Percentiles rank a stretch among this genome's conserved stretches.
phyloP scores from a whole-genome alignment of 1,140 invertebrate genomes.

The Tribolium madens region DNA sequence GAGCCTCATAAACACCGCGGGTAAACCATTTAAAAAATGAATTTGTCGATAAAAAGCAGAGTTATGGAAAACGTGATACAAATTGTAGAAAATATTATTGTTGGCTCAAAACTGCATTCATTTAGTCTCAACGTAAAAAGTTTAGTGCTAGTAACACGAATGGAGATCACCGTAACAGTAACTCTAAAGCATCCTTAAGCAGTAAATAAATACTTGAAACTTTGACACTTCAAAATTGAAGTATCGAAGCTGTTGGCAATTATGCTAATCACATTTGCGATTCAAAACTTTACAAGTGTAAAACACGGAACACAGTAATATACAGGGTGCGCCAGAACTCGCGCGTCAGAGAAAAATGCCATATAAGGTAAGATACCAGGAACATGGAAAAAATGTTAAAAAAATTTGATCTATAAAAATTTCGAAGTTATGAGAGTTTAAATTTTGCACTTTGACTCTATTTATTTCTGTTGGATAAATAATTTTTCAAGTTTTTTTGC shows the following conservation, averaged over 20 bases:
- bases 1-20: not conserved
- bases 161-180: not conserved
- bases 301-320: not conserved
- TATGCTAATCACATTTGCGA: not conserved
- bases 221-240: not conserved
- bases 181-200: not conserved
- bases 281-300: constrained; percentile 1
- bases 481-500: no score
- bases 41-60: not conserved
- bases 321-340: no score
- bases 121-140: not conserved
- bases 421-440: no score
- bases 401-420: no score
- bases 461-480: no score
- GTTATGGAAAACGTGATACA: not conserved
- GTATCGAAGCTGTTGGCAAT: not conserved
- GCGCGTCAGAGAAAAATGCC: no score
- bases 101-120: not conserved
- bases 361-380: no score
- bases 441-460: no score
- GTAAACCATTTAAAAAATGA: not conserved
- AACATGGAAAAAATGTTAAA: no score
- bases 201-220: constrained; percentile 8
- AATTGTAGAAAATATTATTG: not conserved
- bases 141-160: not conserved